Base-by-base conservation (phyloP, 2,888 invertebrate species). In the Diploptera punctata region DNA sequence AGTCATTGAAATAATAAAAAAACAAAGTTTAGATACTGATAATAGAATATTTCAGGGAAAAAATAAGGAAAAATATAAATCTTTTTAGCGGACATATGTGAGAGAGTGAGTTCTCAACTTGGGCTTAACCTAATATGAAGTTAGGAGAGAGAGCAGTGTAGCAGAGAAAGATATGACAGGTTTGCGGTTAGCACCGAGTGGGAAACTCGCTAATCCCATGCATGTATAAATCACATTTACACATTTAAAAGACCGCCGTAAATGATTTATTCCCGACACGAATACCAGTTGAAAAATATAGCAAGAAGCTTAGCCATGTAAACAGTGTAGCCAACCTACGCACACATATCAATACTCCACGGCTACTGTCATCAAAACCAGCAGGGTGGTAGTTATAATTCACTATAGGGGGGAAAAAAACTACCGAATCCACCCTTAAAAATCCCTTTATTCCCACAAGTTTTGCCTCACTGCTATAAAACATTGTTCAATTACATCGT, bases 281-380 rank as follows among this genome's bases (percentile, higher is more conserved):
- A 29, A 57, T 29, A 57, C 24, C 57, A 57, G 29, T 29, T 57
- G 57, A 29, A 29, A 57, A 57, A 57, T n/a, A 57, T 29, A 57
- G 57, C 57, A 57, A 57, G 29, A 57, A 57, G 57, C 29, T 57
- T 57, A 57, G 4, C n/a, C 57, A n/a, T 57, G 31, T 57, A 57
- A 57, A 57, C 57, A 57, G 29, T 16, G 31, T 26, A 52, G 9
- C 52, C 10, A 24, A 24, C 24, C 24, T 52, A 18, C 1, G 29
- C 29, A 29, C 16, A 57, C 31, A 31, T 29, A 57, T 57, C n/a
- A 57, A 29, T 57, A 57, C 24, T 26, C 54, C 5, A 33, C 33
- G 9, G 26, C 24, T 54, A 57, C 31, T 31, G 57, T 29, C 57
- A 57, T 26, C 26, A 24, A 5, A n/a, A 21, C 16, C 57, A n/a